Evolutionary conservation across 2,888 invertebrate genomes (phyloP), one percentile per base, ranked within the genome.

Genomic region (Melikaiella ostensackeni): DNA sequence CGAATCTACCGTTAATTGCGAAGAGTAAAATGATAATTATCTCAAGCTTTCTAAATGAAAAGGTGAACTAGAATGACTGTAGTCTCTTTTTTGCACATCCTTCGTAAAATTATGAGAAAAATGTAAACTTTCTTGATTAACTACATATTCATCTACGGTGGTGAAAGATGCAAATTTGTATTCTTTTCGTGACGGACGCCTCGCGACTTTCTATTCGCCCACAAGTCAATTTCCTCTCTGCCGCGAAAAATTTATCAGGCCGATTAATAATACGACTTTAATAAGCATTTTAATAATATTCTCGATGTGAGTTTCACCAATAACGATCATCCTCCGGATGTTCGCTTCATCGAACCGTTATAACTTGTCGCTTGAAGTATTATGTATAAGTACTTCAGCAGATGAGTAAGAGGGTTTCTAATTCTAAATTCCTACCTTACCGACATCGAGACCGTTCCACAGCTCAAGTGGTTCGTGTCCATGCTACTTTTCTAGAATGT

Each of bases 341-440:
- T 38, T 16, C 64, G 64, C 64, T 64, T 64, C 64, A 64, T 64
- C 16, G 16, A 64, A 42, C 42, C 64, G 64, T 42, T 64, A 64
- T 64, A 55, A 19, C 24, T n/a, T 64, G 64, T 64, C 42, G 11
- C 19, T 64, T 38, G 7, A 24, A 38, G 4, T 55, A 55, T 21
- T 55, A 55, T 55, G 21, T 21, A 55, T 55, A n/a, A 55, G 8
- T 50, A 50, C 19, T n/a, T n/a, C n/a, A n/a, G n/a, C n/a, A n/a
- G n/a, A n/a, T n/a, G n/a, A n/a, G n/a, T n/a, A n/a, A n/a, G n/a
- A n/a, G n/a, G n/a, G n/a, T n/a, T n/a, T n/a, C n/a, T n/a, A n/a
- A n/a, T n/a, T n/a, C n/a, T n/a, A n/a, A n/a, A n/a, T n/a, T n/a
- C n/a, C n/a, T n/a, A n/a, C n/a, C n/a, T n/a, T n/a, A n/a, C n/a